Evolutionary conservation across 2,888 invertebrate species (phyloP), one percentile per base, ranked within the genome.

Genomic region (Tetragonula carbonaria): DNA sequence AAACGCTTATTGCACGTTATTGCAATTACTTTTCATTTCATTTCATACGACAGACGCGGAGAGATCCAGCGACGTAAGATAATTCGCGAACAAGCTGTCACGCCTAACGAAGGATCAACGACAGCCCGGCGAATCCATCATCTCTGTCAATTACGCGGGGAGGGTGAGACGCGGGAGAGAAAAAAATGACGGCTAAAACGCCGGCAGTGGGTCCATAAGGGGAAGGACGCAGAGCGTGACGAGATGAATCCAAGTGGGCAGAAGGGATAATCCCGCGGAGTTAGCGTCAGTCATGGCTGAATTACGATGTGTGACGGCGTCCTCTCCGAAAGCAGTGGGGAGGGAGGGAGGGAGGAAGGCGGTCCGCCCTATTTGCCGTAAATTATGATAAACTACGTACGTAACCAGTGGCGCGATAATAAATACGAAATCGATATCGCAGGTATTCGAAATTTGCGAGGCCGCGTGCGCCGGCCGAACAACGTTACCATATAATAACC

Each of bases 271-370:
- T 93, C 92, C 92, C 81, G 73, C 74, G 91, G 93, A 91, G 92
- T 93, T 93, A 93, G 91, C 91, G 93, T 93, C 93, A 92, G 92
- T 93, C 93, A 93, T 91, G 84, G 81, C 88, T 93, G 93, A 93
- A 92, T 93, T 93, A 93, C 93, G 92, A 89, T 88, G 87, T 87
- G 88, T 90, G 88, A 84, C 85, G 86, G 84, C 88, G 80, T 77
- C 8, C 45, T 45, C 45, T 8, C 33, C 33, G 33, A 45, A 11
- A 1, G 45, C 1, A 28, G 28, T 8, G 38, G 38, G 8, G 45
- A 8, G 38, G 23, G 38, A 8, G 8, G 38, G 8, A 8, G 8
- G 38, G 1, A 8, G 38, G 38, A 23, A 23, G 0, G 84, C 74
- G 82, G 71, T 66, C 57, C 67, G 87, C 81, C 89, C 91, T 92